phyloP scores from a whole-genome alignment of 2,888 invertebrate genomes.

The Odontomyia ornata region DNA sequence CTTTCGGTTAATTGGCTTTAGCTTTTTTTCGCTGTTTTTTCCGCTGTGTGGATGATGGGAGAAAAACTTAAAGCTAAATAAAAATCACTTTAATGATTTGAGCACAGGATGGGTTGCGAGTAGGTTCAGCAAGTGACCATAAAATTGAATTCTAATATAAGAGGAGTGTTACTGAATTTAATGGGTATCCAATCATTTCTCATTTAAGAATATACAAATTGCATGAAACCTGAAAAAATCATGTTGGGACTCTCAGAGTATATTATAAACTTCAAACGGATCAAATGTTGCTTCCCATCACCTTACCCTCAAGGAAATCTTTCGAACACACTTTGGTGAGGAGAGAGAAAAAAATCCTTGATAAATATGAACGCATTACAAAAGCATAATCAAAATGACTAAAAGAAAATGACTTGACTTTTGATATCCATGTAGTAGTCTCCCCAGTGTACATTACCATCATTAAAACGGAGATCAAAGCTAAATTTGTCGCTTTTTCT shows the following conservation, averaged over 20 bases:
- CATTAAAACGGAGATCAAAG: constrained; percentile 50
- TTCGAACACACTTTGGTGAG: no score
- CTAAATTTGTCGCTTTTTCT: neutral
- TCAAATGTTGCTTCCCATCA: neutral
- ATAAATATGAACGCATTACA: neutral
- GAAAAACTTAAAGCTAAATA: neutral
- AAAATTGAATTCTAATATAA: no score
- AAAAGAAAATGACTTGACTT: neutral
- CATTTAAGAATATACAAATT: no score
- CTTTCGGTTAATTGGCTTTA: constrained; percentile 45
- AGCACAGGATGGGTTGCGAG: no score
- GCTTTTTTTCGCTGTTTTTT: neutral
- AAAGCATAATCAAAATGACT: neutral
- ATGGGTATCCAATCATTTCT: no score
- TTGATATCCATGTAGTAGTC: constrained; percentile 7
- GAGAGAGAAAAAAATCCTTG: neutral
- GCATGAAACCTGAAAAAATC: no score
- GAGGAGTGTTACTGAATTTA: no score
- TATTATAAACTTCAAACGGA: neutral
- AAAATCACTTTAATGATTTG: constrained; percentile 25
- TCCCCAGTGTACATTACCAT: constrained; percentile 48
- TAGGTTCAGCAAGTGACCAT: no score
- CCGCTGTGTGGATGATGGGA: neutral
- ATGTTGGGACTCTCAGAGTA: no score
- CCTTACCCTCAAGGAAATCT: no score